Percentiles rank a stretch among this genome's conserved stretches.
Evolutionary conservation across 1,140 invertebrate species (phyloP).

Genomic region (Leptinotarsa texana): DNA sequence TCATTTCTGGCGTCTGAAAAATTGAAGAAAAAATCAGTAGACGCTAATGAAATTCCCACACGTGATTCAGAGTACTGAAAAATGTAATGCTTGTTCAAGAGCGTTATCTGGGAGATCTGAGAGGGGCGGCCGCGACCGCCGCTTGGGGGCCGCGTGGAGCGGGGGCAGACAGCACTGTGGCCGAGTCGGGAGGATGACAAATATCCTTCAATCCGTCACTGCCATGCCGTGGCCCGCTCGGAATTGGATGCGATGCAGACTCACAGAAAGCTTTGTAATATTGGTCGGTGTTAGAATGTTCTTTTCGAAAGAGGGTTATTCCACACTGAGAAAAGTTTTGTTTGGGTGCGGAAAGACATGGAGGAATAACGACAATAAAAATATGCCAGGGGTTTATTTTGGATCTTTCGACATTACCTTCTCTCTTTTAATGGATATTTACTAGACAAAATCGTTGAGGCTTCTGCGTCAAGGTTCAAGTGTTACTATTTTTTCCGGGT

Average conservation of each 20-base stretch:
- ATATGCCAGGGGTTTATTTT: neutral
- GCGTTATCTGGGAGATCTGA: conserved; percentile 44
- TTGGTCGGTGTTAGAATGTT: conserved; percentile 50
- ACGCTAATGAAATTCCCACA: conserved; percentile 43
- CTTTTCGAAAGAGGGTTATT: conserved; percentile 9
- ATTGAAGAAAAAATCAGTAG: conserved; percentile 33
- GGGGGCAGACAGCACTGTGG: conserved; percentile 51
- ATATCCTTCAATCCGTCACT: conserved; percentile 57
- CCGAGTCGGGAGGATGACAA: conserved; percentile 56
- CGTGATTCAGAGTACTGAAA: conserved; percentile 46
- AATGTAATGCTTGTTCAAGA: conserved; percentile 51
- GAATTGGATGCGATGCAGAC: conserved; percentile 58
- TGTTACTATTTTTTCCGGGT: too few species aligned
- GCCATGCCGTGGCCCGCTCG: conserved; percentile 54
- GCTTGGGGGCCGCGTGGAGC: conserved; percentile 34
- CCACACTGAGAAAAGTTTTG: conserved; percentile 15
- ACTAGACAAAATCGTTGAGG: too few species aligned
- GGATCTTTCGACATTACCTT: neutral
- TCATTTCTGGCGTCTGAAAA: neutral
- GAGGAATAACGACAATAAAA: neutral
- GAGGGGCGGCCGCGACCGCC: conserved; percentile 34
- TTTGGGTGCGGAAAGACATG: neutral
- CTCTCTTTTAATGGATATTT: too few species aligned
- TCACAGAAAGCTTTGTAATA: conserved; percentile 58
- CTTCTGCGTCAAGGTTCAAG: too few species aligned